phyloP scores from a whole-genome alignment of 2,888 invertebrate species.

The Thysanoteuthis rhombus region DNA sequence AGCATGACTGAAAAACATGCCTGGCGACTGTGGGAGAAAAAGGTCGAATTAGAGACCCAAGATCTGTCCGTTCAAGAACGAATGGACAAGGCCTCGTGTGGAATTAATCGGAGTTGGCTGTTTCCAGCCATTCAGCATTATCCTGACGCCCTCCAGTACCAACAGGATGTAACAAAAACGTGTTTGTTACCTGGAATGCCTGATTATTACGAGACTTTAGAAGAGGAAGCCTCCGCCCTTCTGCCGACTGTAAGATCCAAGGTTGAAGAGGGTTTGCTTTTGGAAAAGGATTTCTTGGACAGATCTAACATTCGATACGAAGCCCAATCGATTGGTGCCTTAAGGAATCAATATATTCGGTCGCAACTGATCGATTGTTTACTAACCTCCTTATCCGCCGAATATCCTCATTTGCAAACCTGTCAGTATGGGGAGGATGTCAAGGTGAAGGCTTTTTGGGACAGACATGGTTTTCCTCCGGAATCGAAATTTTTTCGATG shows the following conservation, averaged over 20 bases:
- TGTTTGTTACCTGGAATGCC: slow-evolving; percentile 77
- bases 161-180: slow-evolving; percentile 83
- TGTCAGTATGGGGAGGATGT: slow-evolving; percentile 80
- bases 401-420: slow-evolving; percentile 49
- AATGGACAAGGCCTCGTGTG: slow-evolving; percentile 45
- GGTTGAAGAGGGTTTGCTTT: slow-evolving; percentile 74
- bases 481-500: not conserved
- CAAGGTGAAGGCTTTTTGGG: slow-evolving; percentile 86
- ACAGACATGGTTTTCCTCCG: slow-evolving; percentile 48
- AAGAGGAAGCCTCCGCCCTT: slow-evolving; percentile 54
- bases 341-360: slow-evolving; percentile 32
- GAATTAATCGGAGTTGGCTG: slow-evolving; percentile 33
- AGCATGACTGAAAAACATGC: slow-evolving; percentile 48
- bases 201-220: slow-evolving; percentile 70
- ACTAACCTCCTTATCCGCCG: slow-evolving; percentile 36
- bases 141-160: slow-evolving; percentile 72
- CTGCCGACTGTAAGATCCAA: slow-evolving; percentile 71
- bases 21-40: slow-evolving; percentile 55
- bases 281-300: slow-evolving; percentile 33
- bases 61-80: slow-evolving; percentile 46
- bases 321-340: slow-evolving; percentile 19
- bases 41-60: slow-evolving; percentile 40
- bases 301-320: slow-evolving; percentile 21
- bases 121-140: slow-evolving; percentile 32
- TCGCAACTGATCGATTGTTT: slow-evolving; percentile 38